Conservation (phyloP, 2,113 vertebrate species). For the Ginglymostoma cirratum region DNA sequence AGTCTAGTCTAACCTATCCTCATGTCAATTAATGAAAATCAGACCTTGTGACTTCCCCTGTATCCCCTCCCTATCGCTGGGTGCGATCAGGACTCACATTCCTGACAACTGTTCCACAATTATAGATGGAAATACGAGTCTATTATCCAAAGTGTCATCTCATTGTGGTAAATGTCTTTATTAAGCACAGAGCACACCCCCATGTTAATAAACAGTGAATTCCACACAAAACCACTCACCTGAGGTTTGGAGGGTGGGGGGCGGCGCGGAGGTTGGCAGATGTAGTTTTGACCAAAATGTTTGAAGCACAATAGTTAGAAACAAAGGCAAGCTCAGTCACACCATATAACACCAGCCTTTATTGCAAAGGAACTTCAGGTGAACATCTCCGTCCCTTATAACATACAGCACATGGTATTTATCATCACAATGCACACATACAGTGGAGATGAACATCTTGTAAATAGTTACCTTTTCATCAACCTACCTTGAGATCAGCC, state of each 20-base stretch:
- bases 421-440: neutral
- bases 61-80: no score
- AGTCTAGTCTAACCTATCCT: no score
- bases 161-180: neutral
- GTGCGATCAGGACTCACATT: no score
- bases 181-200: neutral
- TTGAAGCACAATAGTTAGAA: neutral
- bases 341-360: neutral
- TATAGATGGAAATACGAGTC: no score
- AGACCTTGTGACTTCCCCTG: no score
- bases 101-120: no score
- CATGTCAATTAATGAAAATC: no score
- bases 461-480: neutral
- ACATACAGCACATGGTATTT: neutral
- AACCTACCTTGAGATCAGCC: neutral
- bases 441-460: neutral
- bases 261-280: fast-evolving
- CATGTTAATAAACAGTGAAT: neutral
- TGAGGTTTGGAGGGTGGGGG: no score
- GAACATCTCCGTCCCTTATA: neutral
- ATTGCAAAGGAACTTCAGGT: neutral
- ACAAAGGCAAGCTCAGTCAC: neutral
- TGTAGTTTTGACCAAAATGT: neutral
- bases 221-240: neutral
- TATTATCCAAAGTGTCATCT: no score